Percentiles rank a stretch among this genome's conserved stretches.
Conservation (phyloP, 2,888 invertebrate species). For the Aleiodes alternator region DNA sequence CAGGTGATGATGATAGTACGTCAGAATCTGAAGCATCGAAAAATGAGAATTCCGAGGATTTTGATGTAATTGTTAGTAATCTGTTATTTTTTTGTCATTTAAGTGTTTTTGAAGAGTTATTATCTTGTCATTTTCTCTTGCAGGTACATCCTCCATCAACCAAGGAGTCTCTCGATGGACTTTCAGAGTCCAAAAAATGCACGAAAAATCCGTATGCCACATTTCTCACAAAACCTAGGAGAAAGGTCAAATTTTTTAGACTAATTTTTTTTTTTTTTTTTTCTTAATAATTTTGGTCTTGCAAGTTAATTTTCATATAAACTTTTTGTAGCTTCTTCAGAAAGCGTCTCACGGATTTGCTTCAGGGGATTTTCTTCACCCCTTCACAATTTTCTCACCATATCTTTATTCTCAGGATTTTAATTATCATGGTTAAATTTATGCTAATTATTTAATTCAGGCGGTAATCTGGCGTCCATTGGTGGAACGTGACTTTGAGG, state of each 20-base stretch:
- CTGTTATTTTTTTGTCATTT: not conserved
- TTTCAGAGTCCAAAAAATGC: conserved; percentile 24
- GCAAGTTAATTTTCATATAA: not conserved
- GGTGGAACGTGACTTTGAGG: conserved; percentile 63
- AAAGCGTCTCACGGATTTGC: no score
- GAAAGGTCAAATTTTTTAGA: conserved; percentile 60
- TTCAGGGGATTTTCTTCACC: no score
- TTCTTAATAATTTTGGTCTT: no score
- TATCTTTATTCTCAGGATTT: no score
- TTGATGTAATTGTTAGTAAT: conserved; percentile 56
- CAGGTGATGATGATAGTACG: not conserved
- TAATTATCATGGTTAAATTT: no score
- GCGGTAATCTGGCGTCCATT: conserved; percentile 69
- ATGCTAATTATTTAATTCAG: conserved; percentile 51
- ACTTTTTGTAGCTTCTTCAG: no score
- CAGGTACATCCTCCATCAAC: conserved; percentile 68
- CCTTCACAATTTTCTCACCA: no score
- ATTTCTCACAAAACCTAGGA: conserved; percentile 66
- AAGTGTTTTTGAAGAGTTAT: not conserved
- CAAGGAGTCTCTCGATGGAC: conserved; percentile 46
- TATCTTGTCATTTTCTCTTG: not conserved
- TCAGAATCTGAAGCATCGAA: not conserved
- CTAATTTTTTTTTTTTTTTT: no score
- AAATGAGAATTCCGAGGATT: conserved; percentile 30
- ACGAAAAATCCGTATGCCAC: conserved; percentile 65